Evolutionary conservation across 1,140 invertebrate genomes (phyloP), one percentile per base, ranked within the genome.

Genomic region (Drosophila grimshawi): DNA sequence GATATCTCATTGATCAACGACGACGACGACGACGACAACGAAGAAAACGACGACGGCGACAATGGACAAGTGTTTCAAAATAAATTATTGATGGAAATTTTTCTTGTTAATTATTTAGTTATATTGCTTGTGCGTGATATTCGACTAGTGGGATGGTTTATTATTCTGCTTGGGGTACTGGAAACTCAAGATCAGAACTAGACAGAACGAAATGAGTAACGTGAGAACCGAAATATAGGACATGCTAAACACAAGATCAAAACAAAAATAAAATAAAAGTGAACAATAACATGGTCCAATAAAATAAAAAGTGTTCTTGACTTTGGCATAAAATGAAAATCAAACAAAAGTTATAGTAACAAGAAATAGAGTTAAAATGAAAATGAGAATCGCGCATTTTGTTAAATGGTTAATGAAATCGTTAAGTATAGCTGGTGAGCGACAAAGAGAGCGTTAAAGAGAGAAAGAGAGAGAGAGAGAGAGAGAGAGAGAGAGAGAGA

Each of bases 1-100:
- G 78, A 85, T 89, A 77, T 69, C 35, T 64, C 8, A 60, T 41
- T 61, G 19, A 60, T n/a, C 4, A 64, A 70, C 35, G 59, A 45
- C 11, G 32, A 62, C 19, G 30, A 39, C 32, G 27, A 49, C 6
- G 45, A 49, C 33, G 32, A 45, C n/a, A n/a, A 11, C 37, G 32
- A 65, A 4, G 48, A 53, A 11, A 29, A 64, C 45, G 27, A 46
- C 19, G 39, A 55, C 33, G 48, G 11, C 46, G 29, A 65, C 46
- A 49, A 56, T 49, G n/a, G 7, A 71, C 35, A 52, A 65, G 45
- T 43, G n/a, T 10, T 27, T 68, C 60, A 4, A 43, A 70, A 65
- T 76, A 55, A 60, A 57, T 51, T 39, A 30, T 29, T n/a, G 30
- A 45, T 62, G 19, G 19, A 19, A 6, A 37, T 61, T 52, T 61